A percentile compares a stretch with the other conserved stretches of the same genome.
These are phyloP conservation scores for Archivesica marissinica DNA, from an alignment of 1,140 invertebrate species.

Conservation along the genomic window DNA sequence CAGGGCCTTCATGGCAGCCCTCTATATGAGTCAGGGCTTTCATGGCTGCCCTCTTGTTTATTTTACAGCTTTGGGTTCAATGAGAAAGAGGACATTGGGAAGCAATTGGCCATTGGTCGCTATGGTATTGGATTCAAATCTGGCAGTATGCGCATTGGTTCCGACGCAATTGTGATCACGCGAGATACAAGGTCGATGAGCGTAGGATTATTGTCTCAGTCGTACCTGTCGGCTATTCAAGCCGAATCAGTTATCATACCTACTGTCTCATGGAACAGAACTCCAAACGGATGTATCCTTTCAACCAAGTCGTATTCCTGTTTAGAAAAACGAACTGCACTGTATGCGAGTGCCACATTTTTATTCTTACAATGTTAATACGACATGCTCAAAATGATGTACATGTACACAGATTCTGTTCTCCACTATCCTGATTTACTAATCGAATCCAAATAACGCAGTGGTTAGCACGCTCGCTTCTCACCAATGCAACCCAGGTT, in stretches of 20 bases:
- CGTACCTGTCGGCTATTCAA: conserved; percentile 74
- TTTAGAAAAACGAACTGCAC: neutral
- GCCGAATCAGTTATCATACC: conserved; percentile 79
- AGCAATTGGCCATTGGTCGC: conserved; percentile 77
- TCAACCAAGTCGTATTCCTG: neutral
- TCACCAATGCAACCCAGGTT: too few species aligned
- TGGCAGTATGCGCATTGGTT: conserved; percentile 80
- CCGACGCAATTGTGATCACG: conserved; percentile 80
- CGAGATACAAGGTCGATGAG: conserved; percentile 67
- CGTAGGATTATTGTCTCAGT: conserved; percentile 81
- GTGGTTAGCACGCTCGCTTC: too few species aligned
- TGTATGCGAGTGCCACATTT: neutral
- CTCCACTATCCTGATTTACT: neutral
- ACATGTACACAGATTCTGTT: neutral
- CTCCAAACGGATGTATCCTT: conserved; percentile 7
- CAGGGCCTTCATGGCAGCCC: too few species aligned
- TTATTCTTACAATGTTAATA: neutral
- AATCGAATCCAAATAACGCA: too few species aligned
- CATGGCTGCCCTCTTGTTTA: too few species aligned
- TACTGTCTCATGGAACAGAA: conserved; percentile 73
- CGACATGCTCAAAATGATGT: too few species aligned
- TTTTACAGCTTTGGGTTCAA: conserved; percentile 81
- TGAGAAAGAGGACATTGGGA: conserved; percentile 77
- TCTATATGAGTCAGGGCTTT: too few species aligned
- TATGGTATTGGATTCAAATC: conserved; percentile 83